Evolutionary conservation across 2,888 invertebrate genomes (phyloP).

Genomic region (Idaea straminata): DNA sequence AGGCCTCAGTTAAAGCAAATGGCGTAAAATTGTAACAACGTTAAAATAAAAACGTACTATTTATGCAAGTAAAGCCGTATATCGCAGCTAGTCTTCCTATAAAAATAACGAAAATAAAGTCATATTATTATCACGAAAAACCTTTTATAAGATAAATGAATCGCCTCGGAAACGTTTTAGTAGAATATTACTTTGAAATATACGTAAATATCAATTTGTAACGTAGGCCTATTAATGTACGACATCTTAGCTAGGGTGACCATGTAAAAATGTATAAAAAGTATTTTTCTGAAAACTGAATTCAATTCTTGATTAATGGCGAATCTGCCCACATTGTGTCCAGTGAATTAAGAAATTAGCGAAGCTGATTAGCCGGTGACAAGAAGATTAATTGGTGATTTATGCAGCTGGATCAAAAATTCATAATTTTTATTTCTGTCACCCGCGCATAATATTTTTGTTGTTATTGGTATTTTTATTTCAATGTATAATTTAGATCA

Average conservation of each 20-base stretch:
- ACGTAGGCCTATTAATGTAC: neutral
- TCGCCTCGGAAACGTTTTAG: neutral
- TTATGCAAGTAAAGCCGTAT: too few relatives aligned
- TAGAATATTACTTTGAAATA: neutral
- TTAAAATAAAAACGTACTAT: neutral
- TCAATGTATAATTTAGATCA: too few relatives aligned
- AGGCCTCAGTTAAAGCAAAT: neutral
- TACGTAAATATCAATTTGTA: constrained; percentile 6
- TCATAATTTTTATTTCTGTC: too few relatives aligned
- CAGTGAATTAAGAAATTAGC: too few relatives aligned
- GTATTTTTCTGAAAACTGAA: too few relatives aligned
- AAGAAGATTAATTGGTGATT: too few relatives aligned
- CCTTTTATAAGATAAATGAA: constrained; percentile 9
- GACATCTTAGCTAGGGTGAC: neutral
- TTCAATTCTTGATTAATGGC: too few relatives aligned
- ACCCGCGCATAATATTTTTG: too few relatives aligned
- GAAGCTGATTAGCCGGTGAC: too few relatives aligned
- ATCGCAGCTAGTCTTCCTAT: neutral
- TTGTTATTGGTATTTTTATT: too few relatives aligned
- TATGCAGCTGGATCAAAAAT: too few relatives aligned
- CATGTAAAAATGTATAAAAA: neutral
- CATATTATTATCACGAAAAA: neutral
- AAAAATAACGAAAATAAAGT: neutral
- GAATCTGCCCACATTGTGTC: too few relatives aligned
- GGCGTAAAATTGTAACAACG: neutral